phyloP scores from a whole-genome alignment of 2,797 vertebrate species.

The Mormyrus hasselquistii region DNA sequence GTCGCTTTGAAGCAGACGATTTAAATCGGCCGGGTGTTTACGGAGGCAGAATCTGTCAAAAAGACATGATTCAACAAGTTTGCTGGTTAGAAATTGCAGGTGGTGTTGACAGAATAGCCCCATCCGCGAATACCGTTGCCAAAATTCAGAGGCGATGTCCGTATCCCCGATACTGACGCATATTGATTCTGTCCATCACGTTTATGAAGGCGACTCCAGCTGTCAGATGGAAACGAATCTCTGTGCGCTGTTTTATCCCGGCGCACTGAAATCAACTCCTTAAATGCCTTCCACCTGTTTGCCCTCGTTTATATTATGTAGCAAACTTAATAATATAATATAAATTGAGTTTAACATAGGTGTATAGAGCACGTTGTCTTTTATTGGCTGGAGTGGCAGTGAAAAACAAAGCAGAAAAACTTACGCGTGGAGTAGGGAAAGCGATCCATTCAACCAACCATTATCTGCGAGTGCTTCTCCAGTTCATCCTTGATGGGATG shows the following conservation, averaged over 20 bases:
- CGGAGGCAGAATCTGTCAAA: conserved; percentile 26
- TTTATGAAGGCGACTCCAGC: neutral
- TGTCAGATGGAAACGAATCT: neutral
- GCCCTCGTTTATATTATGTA: neutral
- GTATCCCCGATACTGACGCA: neutral
- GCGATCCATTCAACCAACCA: neutral
- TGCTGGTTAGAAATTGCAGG: conserved; percentile 22
- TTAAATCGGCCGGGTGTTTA: neutral
- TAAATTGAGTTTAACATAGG: neutral
- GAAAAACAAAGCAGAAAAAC: neutral
- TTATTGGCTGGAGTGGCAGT: neutral
- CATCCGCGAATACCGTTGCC: conserved; percentile 16
- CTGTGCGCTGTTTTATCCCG: neutral
- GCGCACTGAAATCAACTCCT: neutral
- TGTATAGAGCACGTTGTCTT: neutral
- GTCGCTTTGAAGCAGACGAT: neutral
- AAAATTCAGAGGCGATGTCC: conserved; percentile 16
- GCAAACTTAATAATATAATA: conserved; percentile 1
- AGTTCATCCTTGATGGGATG: neutral
- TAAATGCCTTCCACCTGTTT: neutral
- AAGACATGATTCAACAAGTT: conserved; percentile 32
- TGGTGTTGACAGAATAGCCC: conserved; percentile 30
- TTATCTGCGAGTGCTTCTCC: neutral
- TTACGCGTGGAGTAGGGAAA: neutral
- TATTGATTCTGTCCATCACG: conserved; percentile 10